Evolutionary conservation across 2,113 vertebrate genomes (phyloP).

Genomic region (Amia ocellicauda): DNA sequence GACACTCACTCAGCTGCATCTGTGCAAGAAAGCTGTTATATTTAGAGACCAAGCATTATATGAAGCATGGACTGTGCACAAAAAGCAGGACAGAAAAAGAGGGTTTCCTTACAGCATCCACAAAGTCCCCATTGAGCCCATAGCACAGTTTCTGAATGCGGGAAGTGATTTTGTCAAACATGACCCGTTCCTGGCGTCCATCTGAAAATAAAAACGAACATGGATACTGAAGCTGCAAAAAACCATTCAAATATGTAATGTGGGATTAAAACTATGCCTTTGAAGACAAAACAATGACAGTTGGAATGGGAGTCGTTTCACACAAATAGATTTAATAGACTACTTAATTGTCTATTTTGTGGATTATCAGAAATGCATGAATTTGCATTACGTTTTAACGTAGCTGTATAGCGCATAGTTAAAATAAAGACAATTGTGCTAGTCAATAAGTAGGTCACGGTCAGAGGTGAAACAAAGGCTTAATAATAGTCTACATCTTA

Average conservation of each 20-base stretch:
- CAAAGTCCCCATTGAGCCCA: constrained; percentile 89
- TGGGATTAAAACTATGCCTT: not conserved
- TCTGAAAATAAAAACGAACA: constrained; percentile 56
- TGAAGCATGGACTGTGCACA: no score
- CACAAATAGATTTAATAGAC: not conserved
- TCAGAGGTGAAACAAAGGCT: no score
- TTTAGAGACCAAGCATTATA: no score
- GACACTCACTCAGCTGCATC: no score
- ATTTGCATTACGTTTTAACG: no score
- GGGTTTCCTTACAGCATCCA: constrained; percentile 89
- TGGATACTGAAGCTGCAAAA: not conserved
- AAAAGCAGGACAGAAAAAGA: no score
- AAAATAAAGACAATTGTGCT: no score
- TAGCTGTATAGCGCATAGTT: no score
- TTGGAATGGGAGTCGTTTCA: not conserved
- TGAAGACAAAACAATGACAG: no score
- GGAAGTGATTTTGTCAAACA: constrained; percentile 96
- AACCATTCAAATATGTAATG: not conserved
- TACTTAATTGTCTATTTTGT: not conserved
- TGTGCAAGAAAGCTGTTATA: no score
- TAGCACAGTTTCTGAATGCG: constrained; percentile 97
- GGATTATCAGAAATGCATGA: not conserved
- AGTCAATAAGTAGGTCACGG: no score
- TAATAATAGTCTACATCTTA: no score
- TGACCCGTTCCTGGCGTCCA: constrained; percentile 86